phyloP scores from a whole-genome alignment of 1,140 invertebrate genomes.

The Bacillus rossius region DNA sequence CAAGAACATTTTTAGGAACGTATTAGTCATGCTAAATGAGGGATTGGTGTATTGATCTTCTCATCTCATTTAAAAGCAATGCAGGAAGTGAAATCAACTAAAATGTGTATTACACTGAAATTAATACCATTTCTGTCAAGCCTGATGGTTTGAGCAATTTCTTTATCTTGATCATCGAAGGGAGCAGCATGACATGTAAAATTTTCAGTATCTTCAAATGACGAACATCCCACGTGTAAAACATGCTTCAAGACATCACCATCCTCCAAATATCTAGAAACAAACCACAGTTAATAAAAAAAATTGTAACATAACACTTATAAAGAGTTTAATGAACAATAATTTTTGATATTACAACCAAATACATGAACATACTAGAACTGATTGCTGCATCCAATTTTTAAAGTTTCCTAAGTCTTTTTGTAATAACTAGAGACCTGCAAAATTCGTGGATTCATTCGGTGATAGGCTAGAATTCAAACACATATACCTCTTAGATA shows the following conservation, averaged over 20 bases:
- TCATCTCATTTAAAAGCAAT: background rate
- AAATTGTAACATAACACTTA: constrained; percentile 9
- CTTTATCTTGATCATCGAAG: constrained; percentile 28
- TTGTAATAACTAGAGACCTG: too few relatives aligned
- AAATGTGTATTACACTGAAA: background rate
- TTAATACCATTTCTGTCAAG: background rate
- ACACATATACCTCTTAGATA: too few relatives aligned
- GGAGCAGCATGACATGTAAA: constrained; percentile 43
- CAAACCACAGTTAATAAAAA: background rate
- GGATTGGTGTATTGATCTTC: too few relatives aligned
- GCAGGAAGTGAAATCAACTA: background rate
- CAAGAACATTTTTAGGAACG: too few relatives aligned
- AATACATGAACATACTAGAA: too few relatives aligned
- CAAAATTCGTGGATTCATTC: too few relatives aligned
- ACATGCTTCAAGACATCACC: constrained; percentile 28
- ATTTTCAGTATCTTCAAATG: constrained; percentile 42
- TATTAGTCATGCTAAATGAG: too few relatives aligned
- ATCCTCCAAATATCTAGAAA: background rate
- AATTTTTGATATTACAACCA: too few relatives aligned
- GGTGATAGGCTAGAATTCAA: too few relatives aligned
- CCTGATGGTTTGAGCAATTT: constrained; percentile 30
- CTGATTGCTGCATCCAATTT: too few relatives aligned
- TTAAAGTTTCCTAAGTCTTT: too few relatives aligned
- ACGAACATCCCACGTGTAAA: constrained; percentile 39
- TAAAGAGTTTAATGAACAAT: constrained; percentile 1